Evolutionary conservation across 2,888 invertebrate genomes (phyloP).

Genomic region (Platycheirus rosarum): DNA sequence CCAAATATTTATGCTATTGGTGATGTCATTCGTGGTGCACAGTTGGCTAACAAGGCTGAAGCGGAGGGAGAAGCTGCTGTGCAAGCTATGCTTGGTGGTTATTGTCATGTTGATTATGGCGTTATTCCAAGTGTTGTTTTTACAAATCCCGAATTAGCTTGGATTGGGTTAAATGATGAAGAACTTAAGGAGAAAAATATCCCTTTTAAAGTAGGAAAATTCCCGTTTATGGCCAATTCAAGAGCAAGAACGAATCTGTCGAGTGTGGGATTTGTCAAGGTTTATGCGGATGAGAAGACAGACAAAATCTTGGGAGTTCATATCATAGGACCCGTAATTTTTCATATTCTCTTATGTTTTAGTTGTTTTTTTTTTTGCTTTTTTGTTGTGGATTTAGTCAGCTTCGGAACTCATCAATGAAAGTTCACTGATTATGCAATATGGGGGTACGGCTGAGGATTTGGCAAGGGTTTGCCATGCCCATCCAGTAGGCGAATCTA

Average conservation of each 20-base stretch:
- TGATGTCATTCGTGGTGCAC: constrained; percentile 98
- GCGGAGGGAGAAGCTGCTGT: constrained; percentile 98
- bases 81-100: constrained; percentile 94
- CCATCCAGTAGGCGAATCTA: constrained; percentile 90
- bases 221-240: constrained; percentile 98
- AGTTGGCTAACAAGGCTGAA: constrained; percentile 99
- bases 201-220: constrained; percentile 97
- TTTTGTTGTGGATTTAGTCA: constrained; percentile 84
- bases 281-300: constrained; percentile 94
- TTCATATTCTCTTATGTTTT: not conserved
- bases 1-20: constrained; percentile 99
- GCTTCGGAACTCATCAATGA: constrained; percentile 99
- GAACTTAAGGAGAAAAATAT: constrained; percentile 97
- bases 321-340: constrained; percentile 95
- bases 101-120: constrained; percentile 99
- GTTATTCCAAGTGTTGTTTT: constrained; percentile 99
- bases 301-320: constrained; percentile 98
- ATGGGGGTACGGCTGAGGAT: constrained; percentile 99
- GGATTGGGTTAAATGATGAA: constrained; percentile 98
- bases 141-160: constrained; percentile 99
- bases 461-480: constrained; percentile 99
- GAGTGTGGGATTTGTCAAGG: constrained; percentile 98
- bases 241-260: constrained; percentile 99
- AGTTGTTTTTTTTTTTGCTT: not conserved
- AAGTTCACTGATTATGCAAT: constrained; percentile 98